Conservation (phyloP, 92 coral and sea anemone genomes). For the Phenganax marumi region DNA sequence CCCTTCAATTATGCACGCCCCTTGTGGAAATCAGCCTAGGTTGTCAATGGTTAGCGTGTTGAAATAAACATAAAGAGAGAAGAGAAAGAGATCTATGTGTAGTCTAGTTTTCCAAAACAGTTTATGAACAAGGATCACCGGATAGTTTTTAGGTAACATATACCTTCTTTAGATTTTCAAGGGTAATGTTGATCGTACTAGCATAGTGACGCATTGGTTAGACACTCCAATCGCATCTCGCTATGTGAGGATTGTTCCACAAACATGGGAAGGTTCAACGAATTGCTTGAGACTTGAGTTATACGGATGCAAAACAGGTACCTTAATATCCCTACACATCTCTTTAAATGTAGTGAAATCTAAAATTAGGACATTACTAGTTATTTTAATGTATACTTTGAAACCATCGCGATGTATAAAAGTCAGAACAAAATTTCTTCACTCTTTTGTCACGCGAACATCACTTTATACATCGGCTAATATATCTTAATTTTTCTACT, state of each 20-base stretch:
- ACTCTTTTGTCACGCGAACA: too few species aligned
- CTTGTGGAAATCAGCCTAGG: too few species aligned
- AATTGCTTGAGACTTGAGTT: slow-evolving; percentile 89
- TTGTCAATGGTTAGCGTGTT: too few species aligned
- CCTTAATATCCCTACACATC: neutral
- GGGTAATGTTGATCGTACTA: slow-evolving; percentile 76
- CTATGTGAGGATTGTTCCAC: slow-evolving; percentile 72
- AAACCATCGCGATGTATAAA: too few species aligned
- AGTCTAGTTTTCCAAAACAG: too few species aligned
- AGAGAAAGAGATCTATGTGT: too few species aligned
- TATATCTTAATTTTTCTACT: neutral
- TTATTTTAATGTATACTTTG: too few species aligned
- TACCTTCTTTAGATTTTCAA: slow-evolving; percentile 60
- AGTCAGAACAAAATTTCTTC: too few species aligned
- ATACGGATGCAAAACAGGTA: slow-evolving; percentile 80
- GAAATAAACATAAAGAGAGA: too few species aligned
- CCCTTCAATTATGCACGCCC: too few species aligned
- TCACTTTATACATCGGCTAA: neutral
- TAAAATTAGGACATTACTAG: neutral
- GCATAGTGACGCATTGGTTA: slow-evolving; percentile 77
- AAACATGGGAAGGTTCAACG: slow-evolving; percentile 81
- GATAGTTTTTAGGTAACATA: neutral
- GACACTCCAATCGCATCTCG: slow-evolving; percentile 60
- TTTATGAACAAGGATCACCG: too few species aligned
- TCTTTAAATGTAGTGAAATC: neutral